A percentile compares a stretch with the other conserved stretches of the same genome.
Evolutionary conservation across 1,140 invertebrate species (phyloP).

Genomic region (Olivierus martensii): DNA sequence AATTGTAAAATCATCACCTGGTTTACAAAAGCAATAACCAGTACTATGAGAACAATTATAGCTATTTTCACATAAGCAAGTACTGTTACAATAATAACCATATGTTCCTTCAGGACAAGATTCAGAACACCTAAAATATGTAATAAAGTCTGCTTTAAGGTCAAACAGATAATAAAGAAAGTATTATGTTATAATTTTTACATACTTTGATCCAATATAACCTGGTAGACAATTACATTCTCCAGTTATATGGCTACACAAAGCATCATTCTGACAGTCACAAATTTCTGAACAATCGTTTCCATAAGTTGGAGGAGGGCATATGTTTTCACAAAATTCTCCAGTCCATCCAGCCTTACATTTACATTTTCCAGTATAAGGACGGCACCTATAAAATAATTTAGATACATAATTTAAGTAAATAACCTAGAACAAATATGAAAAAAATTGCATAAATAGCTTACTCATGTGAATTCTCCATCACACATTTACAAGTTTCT

Average conservation of each 20-base stretch:
- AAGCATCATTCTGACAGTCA: constrained; percentile 71
- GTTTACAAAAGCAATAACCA: constrained; percentile 16
- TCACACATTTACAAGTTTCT: constrained; percentile 76
- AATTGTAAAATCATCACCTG: constrained; percentile 10
- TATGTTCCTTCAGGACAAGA: constrained; percentile 58
- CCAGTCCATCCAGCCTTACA: constrained; percentile 71
- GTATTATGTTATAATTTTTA: constrained; percentile 3
- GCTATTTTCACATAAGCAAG: constrained; percentile 15
- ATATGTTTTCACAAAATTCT: constrained; percentile 55
- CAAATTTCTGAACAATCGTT: constrained; percentile 59
- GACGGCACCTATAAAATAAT: constrained; percentile 45
- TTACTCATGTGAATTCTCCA: constrained; percentile 44
- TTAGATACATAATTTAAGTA: too few species aligned
- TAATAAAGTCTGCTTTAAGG: constrained; percentile 1
- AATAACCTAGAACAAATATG: too few species aligned
- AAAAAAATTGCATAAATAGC: too few species aligned
- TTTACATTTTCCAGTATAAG: constrained; percentile 56
- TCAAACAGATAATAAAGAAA: constrained; percentile 5
- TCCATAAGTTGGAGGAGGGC: constrained; percentile 66
- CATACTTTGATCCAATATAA: constrained; percentile 40
- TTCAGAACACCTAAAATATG: constrained; percentile 25
- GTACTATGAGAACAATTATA: constrained; percentile 9
- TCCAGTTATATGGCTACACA: constrained; percentile 70
- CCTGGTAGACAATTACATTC: constrained; percentile 15
- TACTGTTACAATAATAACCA: constrained; percentile 51